A percentile compares a stretch with the other conserved stretches of the same genome.
phyloP scores from a whole-genome alignment of 2,797 vertebrate genomes.

The Macropodus opercularis region DNA sequence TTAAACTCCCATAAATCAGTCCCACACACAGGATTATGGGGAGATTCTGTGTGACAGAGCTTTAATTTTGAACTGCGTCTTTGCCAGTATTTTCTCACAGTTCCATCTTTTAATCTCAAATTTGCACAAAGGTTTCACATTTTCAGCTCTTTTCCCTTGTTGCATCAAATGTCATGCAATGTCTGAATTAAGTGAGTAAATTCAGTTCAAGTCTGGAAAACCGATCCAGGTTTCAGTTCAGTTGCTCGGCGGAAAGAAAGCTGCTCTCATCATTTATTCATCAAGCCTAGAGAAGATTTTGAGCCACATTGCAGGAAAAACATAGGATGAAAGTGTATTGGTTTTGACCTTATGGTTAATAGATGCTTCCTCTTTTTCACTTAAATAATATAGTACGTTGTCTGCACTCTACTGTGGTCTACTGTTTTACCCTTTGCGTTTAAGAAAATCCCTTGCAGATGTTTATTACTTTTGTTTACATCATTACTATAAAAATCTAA shows the following conservation, averaged over 20 bases:
- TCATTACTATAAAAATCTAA: conserved; percentile 23
- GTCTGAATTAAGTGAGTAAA: background rate
- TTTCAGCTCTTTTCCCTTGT: background rate
- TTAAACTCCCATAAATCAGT: conserved; percentile 31
- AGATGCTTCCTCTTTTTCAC: conserved; percentile 48
- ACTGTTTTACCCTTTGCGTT: background rate
- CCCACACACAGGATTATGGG: conserved; percentile 27
- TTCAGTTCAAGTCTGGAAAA: conserved; percentile 7
- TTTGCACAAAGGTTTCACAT: background rate
- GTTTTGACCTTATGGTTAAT: conserved; percentile 61
- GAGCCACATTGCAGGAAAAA: conserved; percentile 42
- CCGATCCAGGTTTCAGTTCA: conserved; percentile 13
- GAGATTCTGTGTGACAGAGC: background rate
- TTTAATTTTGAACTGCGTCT: conserved; percentile 14
- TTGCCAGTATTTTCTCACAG: conserved; percentile 7
- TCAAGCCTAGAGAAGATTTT: conserved; percentile 44
- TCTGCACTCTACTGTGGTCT: background rate
- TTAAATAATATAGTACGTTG: background rate
- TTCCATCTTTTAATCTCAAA: background rate
- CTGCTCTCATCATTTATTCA: conserved; percentile 65
- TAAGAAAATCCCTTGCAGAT: conserved; percentile 22
- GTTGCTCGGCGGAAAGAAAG: conserved; percentile 39
- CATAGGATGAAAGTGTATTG: conserved; percentile 11
- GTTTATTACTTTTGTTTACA: conserved; percentile 28
- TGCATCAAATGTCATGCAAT: background rate